Evolutionary conservation across 2,888 invertebrate species (phyloP), one percentile per base, ranked within the genome.

Genomic region (Dryobota labecula): DNA sequence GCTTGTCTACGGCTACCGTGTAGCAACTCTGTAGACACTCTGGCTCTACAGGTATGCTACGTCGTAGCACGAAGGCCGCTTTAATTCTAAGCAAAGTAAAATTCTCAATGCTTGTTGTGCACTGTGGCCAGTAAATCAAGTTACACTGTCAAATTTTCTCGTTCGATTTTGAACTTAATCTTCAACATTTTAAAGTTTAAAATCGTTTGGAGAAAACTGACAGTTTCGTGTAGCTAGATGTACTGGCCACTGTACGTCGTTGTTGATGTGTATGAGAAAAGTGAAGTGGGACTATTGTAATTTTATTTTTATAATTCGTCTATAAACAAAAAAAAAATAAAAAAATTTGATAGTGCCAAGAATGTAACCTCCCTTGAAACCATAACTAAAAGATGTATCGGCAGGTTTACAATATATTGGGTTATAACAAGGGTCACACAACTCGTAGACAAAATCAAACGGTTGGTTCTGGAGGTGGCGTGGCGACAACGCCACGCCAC

Each of bases 61-160:
- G 78, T 13, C 76, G 76, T 76, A 78, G 75, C 49, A 27, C 15
- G 13, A 51, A 56, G 45, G 36, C 36, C 77, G 13, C n/a, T 38
- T 24, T 61, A 43, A 20, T 60, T 45, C 11, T 56, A 36, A 49
- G n/a, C 9, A 43, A 72, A n/a, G 0, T 20, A 43, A n/a, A 33
- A 5, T 24, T 36, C 27, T 51, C 5, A 15, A 43, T 36, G 7
- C 49, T 61, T 73, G 24, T 33, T 41, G 33, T 13, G 38, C 18
- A n/a, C n/a, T n/a, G n/a, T n/a, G n/a, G n/a, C n/a, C n/a, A n/a
- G n/a, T n/a, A n/a, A n/a, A n/a, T n/a, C n/a, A n/a, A n/a, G n/a
- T n/a, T n/a, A n/a, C n/a, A n/a, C n/a, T n/a, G n/a, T n/a, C n/a
- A n/a, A n/a, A n/a, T n/a, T n/a, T n/a, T n/a, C n/a, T n/a, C n/a